phyloP scores from a whole-genome alignment of 2,113 vertebrate genomes.

The Apaloderma vittatum region DNA sequence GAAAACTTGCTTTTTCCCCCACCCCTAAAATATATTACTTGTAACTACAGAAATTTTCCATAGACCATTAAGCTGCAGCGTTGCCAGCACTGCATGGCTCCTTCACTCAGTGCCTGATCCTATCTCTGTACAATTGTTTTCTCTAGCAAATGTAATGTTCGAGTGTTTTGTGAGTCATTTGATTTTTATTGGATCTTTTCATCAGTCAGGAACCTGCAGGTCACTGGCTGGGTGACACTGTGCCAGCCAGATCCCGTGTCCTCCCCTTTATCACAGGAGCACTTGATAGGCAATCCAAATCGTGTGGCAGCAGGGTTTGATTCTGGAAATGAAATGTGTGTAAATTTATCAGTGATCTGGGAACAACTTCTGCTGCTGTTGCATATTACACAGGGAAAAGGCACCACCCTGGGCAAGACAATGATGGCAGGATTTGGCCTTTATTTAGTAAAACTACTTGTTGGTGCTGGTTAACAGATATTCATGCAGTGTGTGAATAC shows the following conservation, averaged over 20 bases:
- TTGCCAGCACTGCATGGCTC: not conserved
- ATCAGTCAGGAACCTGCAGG: not conserved
- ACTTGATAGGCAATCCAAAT: not conserved
- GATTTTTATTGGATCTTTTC: not conserved
- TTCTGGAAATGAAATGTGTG: not conserved
- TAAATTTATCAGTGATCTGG: not conserved
- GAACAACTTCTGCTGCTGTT: not conserved
- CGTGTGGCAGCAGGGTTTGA: not conserved
- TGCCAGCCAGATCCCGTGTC: not conserved
- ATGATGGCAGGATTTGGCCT: not conserved
- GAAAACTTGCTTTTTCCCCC: fast-evolving
- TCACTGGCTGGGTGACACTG: not conserved
- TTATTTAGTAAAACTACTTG: not conserved
- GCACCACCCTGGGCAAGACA: not conserved
- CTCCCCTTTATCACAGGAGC: not conserved
- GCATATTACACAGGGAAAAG: not conserved
- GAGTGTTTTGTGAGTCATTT: not conserved
- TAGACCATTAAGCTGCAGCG: not conserved
- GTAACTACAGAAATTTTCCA: not conserved
- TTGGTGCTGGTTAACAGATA: not conserved
- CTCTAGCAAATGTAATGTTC: not conserved
- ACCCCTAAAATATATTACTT: not conserved
- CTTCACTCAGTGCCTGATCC: not conserved
- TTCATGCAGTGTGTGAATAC: not conserved
- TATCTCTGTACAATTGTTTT: not conserved